These are phyloP conservation scores for Psephotus haematonotus DNA, from an alignment of 2,113 vertebrate genomes.

Conservation along the genomic window DNA sequence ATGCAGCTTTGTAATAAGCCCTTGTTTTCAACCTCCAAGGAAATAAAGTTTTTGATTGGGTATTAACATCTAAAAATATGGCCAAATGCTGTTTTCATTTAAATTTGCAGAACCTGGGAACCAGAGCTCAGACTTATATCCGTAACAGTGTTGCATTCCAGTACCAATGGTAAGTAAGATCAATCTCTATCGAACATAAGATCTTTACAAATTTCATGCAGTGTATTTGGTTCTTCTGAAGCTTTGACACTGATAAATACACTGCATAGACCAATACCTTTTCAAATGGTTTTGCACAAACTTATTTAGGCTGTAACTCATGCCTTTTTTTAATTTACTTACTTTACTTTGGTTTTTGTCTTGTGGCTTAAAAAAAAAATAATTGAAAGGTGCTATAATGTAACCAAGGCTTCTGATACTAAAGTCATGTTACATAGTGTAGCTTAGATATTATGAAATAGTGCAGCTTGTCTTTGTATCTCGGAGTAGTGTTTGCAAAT, in stretches of 20 bases:
- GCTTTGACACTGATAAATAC: neutral
- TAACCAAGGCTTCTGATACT: neutral
- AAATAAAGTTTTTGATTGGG: neutral
- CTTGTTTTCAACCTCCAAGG: neutral
- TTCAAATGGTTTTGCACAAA: neutral
- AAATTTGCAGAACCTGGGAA: neutral
- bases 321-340: neutral
- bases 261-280: neutral
- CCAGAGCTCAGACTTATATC: neutral
- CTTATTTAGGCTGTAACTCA: neutral
- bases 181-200: neutral
- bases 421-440: neutral
- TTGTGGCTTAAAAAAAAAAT: neutral
- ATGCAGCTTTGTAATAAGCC: neutral
- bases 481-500: neutral
- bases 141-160: neutral
- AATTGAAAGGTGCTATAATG: neutral
- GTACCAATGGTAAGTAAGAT: slow-evolving; percentile 44
- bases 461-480: neutral
- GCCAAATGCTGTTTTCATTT: neutral
- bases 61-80: neutral
- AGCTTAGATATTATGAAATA: neutral
- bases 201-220: neutral
- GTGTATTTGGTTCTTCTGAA: neutral
- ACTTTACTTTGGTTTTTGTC: neutral